Evolutionary conservation across 2,797 vertebrate species (phyloP).

Genomic region (Onychomys torridus): DNA sequence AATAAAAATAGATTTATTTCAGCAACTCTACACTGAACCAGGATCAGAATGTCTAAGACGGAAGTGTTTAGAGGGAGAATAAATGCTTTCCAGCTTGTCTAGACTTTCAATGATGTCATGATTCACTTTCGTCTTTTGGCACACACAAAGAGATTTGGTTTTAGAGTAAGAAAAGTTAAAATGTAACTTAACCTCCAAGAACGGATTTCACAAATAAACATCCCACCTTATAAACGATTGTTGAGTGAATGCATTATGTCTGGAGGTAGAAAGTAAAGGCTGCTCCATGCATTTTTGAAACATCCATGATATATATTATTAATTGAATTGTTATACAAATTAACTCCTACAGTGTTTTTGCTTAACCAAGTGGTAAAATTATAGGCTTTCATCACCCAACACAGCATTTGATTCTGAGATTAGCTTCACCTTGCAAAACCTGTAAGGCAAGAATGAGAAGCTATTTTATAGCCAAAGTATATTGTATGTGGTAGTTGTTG

Average conservation of each 20-base stretch:
- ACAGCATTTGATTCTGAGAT: constrained; percentile 49
- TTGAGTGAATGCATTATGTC: neutral
- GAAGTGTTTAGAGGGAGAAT: constrained; percentile 49
- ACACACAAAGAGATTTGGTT: constrained; percentile 6
- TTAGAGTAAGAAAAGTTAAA: constrained; percentile 49
- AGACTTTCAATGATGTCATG: constrained; percentile 55
- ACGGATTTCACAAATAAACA: constrained; percentile 42
- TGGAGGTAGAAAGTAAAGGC: constrained; percentile 3
- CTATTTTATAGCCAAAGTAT: neutral
- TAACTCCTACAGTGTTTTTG: constrained; percentile 22
- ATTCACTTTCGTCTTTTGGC: constrained; percentile 60
- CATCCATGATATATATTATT: constrained; percentile 29
- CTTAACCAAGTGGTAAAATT: constrained; percentile 48
- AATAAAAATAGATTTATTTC: constrained; percentile 44
- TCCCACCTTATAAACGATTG: neutral
- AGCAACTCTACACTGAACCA: constrained; percentile 45
- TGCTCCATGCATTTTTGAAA: constrained; percentile 41
- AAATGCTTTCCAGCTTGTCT: constrained; percentile 51
- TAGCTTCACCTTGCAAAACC: constrained; percentile 36
- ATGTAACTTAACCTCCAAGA: constrained; percentile 2
- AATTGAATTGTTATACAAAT: constrained; percentile 15
- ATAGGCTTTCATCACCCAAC: constrained; percentile 27
- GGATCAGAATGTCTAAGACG: constrained; percentile 25
- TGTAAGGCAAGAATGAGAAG: constrained; percentile 4
- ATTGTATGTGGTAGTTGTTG: constrained; percentile 7